A percentile compares a stretch with the other conserved stretches of the same genome.
Conservation (phyloP, 1,140 invertebrate species). For the Calephelis virginiensis region DNA sequence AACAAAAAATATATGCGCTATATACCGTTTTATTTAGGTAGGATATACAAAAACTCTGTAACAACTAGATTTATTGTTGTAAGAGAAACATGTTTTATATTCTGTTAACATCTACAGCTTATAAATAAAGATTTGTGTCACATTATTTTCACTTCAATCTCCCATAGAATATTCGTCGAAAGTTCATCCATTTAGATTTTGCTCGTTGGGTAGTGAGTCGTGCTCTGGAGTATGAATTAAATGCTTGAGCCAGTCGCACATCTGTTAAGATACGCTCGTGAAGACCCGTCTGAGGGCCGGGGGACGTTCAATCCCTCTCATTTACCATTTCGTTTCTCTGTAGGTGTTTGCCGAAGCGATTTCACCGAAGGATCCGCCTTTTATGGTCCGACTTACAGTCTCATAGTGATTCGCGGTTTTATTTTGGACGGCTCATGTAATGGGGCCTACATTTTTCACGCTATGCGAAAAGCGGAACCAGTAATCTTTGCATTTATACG, state of each 20-base stretch:
- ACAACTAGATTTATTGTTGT: not conserved
- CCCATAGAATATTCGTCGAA: slow-evolving; percentile 7
- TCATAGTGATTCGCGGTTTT: slow-evolving; percentile 77
- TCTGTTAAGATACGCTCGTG: slow-evolving; percentile 61
- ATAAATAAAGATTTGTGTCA: slow-evolving; percentile 3
- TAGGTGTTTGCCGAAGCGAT: slow-evolving; percentile 77
- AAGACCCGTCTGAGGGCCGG: slow-evolving; percentile 38
- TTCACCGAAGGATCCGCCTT: slow-evolving; percentile 67
- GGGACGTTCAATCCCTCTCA: slow-evolving; percentile 70
- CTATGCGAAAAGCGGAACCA: slow-evolving; percentile 60
- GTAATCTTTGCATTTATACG: slow-evolving; percentile 77
- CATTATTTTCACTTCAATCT: slow-evolving; percentile 10
- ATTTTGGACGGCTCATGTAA: slow-evolving; percentile 73
- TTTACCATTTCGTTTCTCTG: slow-evolving; percentile 72
- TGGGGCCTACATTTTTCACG: slow-evolving; percentile 73
- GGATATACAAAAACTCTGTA: not conserved
- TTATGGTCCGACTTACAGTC: slow-evolving; percentile 75
- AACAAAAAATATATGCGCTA: too few species aligned
- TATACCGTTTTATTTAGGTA: too few species aligned
- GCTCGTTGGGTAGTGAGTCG: slow-evolving; percentile 45
- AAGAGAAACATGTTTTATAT: not conserved
- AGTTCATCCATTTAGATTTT: slow-evolving; percentile 39
- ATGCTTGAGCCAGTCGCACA: slow-evolving; percentile 54
- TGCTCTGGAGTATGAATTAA: slow-evolving; percentile 54
- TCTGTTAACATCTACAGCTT: not conserved